Percentiles rank a stretch among this genome's conserved stretches.
Conservation (phyloP, 2,113 vertebrate species). For the Bubo blakistoni region DNA sequence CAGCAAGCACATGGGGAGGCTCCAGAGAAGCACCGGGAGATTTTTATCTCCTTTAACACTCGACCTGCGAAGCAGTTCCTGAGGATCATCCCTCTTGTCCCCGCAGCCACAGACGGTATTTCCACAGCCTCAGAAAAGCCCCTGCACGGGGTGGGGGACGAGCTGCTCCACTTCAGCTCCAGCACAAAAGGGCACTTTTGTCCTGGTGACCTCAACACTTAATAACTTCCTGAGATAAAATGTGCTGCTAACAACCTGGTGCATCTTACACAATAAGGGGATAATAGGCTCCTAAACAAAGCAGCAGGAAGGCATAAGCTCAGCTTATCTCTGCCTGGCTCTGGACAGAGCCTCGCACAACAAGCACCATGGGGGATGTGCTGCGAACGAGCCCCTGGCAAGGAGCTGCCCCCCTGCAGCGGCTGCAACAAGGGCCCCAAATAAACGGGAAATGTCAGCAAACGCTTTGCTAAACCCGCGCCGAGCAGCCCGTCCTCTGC, state of each 20-base stretch:
- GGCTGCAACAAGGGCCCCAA: not conserved
- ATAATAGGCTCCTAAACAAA: not conserved
- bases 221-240: not conserved
- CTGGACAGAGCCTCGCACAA: not conserved
- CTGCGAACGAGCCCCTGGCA: accelerated
- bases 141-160: not conserved
- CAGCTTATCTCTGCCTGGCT: not conserved
- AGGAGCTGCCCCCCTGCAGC: not conserved
- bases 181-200: not conserved
- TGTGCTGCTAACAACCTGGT: accelerated
- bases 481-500: too few species aligned
- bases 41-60: not conserved
- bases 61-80: accelerated
- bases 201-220: not conserved
- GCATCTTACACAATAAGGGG: not conserved
- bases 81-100: not conserved
- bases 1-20: accelerated
- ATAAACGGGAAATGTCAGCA: not conserved
- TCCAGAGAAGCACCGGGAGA: not conserved
- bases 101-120: accelerated
- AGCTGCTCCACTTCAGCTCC: accelerated
- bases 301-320: not conserved
- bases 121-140: not conserved
- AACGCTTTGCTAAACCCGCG: not conserved
- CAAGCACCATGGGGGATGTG: not conserved